Evolutionary conservation across 1,140 invertebrate genomes (phyloP).

Genomic region (Bombus soroeensis): DNA sequence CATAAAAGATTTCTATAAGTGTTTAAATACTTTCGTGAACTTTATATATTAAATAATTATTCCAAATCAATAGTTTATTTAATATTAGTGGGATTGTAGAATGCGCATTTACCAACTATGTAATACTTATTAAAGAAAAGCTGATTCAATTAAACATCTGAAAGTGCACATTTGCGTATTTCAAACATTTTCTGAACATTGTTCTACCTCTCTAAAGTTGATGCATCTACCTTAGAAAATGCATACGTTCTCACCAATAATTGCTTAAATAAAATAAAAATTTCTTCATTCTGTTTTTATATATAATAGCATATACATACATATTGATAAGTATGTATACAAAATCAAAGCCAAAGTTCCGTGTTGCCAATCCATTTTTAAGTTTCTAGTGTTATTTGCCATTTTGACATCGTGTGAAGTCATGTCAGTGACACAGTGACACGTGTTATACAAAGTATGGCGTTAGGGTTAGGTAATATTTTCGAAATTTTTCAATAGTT

Average conservation of each 20-base stretch:
- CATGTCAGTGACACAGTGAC: not conserved
- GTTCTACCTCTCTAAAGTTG: too few species aligned
- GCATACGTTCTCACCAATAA: not conserved
- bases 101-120: not conserved
- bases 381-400: constrained; percentile 13
- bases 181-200: not conserved
- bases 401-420: constrained; percentile 7
- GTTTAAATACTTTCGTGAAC: not conserved
- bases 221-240: not conserved
- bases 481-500: not conserved
- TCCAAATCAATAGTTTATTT: not conserved
- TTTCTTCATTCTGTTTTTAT: not conserved
- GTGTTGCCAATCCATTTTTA: not conserved
- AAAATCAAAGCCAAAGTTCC: not conserved
- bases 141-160: not conserved
- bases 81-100: not conserved
- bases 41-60: not conserved
- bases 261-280: not conserved
- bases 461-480: constrained; percentile 46
- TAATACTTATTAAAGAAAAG: not conserved
- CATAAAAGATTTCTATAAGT: not conserved
- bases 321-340: not conserved
- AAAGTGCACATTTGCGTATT: not conserved
- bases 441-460: constrained; percentile 29
- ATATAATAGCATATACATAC: not conserved